A percentile compares a stretch with the other conserved stretches of the same genome.
phyloP scores from a whole-genome alignment of 2,888 invertebrate species.

The Drosophila helvetica region DNA sequence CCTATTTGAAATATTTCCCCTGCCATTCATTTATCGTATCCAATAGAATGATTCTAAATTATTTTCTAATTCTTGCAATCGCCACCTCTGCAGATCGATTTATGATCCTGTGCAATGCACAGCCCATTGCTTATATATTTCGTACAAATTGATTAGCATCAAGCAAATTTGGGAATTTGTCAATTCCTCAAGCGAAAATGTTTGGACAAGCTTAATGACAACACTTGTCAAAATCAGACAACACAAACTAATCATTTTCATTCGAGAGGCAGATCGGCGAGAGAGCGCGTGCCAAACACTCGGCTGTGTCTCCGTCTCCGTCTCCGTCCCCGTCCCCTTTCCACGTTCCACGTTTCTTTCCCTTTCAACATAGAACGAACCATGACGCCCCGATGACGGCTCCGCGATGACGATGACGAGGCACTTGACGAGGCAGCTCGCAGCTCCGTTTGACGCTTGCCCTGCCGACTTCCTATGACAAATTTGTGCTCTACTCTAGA shows the following conservation, averaged over 20 bases:
- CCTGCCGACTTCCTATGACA: constrained; percentile 32
- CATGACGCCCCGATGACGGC: constrained; percentile 32
- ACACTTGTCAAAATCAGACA: constrained; percentile 82
- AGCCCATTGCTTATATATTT: constrained; percentile 10
- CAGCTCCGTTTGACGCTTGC: background rate
- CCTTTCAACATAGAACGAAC: constrained; percentile 26
- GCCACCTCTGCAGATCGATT: background rate
- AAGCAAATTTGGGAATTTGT: constrained; percentile 51
- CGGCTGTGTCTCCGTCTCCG: constrained; percentile 5
- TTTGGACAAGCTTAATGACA: constrained; percentile 82
- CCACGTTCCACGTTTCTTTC: constrained; percentile 11
- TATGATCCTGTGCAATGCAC: background rate
- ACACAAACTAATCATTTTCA: constrained; percentile 81
- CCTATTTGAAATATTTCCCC: background rate
- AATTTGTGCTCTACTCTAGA: constrained; percentile 30
- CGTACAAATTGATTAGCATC: constrained; percentile 35
- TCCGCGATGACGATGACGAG: constrained; percentile 45
- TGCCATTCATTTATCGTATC: too few species aligned
- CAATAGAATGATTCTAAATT: too few species aligned
- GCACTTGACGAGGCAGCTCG: constrained; percentile 14
- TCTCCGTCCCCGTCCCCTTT: background rate
- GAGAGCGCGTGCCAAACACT: constrained; percentile 72
- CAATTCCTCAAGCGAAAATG: constrained; percentile 66
- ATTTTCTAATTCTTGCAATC: background rate
- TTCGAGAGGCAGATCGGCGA: constrained; percentile 51